Conservation (phyloP, 1,140 invertebrate species). For the Propsilocerus akamusi region DNA sequence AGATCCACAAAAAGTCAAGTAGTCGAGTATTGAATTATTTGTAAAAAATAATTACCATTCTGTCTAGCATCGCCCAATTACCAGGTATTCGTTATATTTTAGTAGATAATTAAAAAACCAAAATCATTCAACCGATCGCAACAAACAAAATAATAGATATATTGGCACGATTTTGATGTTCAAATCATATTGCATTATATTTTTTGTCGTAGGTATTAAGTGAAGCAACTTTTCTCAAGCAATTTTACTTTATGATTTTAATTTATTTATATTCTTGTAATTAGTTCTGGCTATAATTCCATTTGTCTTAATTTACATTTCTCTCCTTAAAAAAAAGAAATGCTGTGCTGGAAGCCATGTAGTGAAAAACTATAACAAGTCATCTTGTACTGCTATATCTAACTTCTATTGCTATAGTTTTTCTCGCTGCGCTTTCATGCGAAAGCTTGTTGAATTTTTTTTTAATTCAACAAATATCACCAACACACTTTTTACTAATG, state of each 20-base stretch:
- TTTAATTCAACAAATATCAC: neutral
- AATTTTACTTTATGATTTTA: neutral
- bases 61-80: neutral
- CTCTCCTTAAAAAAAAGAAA: neutral
- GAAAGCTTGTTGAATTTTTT: neutral
- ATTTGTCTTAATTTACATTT: neutral
- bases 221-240: neutral
- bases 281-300: neutral
- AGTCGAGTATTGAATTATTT: neutral
- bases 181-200: neutral
- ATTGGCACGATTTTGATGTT: neutral
- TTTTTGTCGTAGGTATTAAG: neutral
- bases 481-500: neutral
- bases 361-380: neutral
- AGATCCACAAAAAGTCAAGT: neutral
- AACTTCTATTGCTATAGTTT: neutral
- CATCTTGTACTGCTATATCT: neutral
- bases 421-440: neutral
- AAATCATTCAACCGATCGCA: neutral
- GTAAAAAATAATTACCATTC: neutral
- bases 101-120: neutral
- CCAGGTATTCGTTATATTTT: conserved; percentile 3
- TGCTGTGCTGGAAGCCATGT: no score
- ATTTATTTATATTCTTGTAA: neutral
- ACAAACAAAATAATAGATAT: neutral